These are phyloP conservation scores for Bombus balteatus DNA, from an alignment of 1,140 invertebrate genomes.

Conservation along the genomic window DNA sequence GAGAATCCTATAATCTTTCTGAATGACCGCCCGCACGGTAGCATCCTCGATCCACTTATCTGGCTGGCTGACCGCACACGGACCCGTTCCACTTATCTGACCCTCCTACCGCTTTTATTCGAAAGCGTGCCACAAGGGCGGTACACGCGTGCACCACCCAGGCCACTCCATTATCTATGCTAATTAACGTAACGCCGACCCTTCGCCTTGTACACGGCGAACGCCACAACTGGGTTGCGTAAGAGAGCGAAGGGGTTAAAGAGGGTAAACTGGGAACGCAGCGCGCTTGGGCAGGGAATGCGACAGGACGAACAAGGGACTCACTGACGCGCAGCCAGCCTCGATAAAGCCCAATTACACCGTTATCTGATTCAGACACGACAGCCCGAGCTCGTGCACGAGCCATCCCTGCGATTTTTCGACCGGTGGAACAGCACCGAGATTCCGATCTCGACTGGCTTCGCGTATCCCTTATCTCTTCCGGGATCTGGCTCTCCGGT, in stretches of 20 bases:
- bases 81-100: conserved; percentile 59
- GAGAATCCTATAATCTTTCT: conserved; percentile 2
- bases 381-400: not conserved
- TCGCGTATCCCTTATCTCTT: conserved; percentile 16
- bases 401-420: conserved; percentile 42
- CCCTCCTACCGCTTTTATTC: conserved; percentile 12
- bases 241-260: conserved; percentile 43
- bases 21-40: not conserved
- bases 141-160: conserved; percentile 17
- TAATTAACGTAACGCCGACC: conserved; percentile 59
- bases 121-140: conserved; percentile 32
- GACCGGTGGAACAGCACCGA: conserved; percentile 13
- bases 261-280: conserved; percentile 41
- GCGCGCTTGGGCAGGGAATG: not conserved
- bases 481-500: conserved; percentile 15
- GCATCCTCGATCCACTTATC: conserved; percentile 44
- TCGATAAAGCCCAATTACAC: conserved; percentile 63
- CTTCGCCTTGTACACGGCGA: not conserved
- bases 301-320: conserved; percentile 24
- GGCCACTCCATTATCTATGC: conserved; percentile 55
- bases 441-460: conserved; percentile 8
- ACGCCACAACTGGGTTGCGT: not conserved
- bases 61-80: conserved; percentile 29
- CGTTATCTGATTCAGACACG: conserved; percentile 61
- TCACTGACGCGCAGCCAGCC: conserved; percentile 42